Evolutionary conservation across 2,888 invertebrate genomes (phyloP).

Genomic region (Therioaphis trifolii): DNA sequence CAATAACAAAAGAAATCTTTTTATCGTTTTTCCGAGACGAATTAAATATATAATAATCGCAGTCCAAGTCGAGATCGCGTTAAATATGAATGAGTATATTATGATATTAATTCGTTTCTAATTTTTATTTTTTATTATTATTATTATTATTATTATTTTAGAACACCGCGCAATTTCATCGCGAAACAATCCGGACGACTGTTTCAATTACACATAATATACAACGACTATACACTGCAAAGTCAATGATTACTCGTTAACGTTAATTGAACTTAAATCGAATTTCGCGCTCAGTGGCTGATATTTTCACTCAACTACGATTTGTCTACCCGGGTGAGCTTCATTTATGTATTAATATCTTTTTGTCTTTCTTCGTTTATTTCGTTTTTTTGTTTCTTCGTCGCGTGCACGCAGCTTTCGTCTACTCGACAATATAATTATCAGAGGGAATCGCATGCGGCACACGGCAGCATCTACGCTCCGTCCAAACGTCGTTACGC

Average conservation of each 20-base stretch:
- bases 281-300: neutral
- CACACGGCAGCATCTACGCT: neutral
- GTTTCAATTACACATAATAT: neutral
- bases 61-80: too few species aligned
- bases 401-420: neutral
- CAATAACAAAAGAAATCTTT: too few species aligned
- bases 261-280: conserved; percentile 30
- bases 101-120: too few species aligned
- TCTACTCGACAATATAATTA: neutral
- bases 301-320: neutral
- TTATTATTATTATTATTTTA: too few species aligned
- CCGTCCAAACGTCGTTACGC: neutral
- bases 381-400: neutral
- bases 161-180: neutral
- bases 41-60: too few species aligned
- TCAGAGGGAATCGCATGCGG: neutral
- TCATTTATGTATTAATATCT: neutral
- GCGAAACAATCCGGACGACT: neutral
- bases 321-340: neutral
- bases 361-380: neutral
- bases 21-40: neutral
- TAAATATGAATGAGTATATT: too few species aligned
- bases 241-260: neutral
- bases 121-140: too few species aligned
- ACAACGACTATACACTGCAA: neutral